Conservation (phyloP, 2,888 invertebrate species). For the Heliconius charithonia region DNA sequence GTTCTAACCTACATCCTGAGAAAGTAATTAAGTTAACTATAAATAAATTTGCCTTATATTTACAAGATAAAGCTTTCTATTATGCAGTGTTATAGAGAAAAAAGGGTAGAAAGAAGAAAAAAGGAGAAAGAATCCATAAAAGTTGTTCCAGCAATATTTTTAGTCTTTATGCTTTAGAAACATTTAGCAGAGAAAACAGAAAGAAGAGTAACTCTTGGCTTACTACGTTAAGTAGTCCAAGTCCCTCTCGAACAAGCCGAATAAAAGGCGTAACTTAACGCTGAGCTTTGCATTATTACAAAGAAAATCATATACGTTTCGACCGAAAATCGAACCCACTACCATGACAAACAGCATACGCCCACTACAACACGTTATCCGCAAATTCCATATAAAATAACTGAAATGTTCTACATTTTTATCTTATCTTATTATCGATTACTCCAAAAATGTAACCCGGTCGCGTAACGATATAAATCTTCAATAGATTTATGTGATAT, state of each 20-base stretch:
- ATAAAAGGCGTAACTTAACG: no score
- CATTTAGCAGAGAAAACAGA: no score
- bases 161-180: no score
- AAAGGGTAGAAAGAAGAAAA: no score
- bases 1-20: background rate
- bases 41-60: background rate
- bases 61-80: background rate
- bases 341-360: background rate
- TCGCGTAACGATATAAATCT: conserved; percentile 61
- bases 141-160: no score
- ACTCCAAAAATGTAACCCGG: conserved; percentile 50
- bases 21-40: background rate
- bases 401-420: background rate
- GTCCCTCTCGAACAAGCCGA: no score
- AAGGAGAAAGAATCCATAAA: no score
- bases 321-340: background rate
- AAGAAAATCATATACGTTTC: background rate
- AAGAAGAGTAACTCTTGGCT: no score
- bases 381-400: background rate
- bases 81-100: no score
- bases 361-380: background rate
- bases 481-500: conserved; percentile 35
- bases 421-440: conserved; percentile 27
- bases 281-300: no score
- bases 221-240: no score